Percentiles rank a stretch among this genome's conserved stretches.
phyloP scores from a whole-genome alignment of 1,140 invertebrate genomes.

The Leptestheria dahalacensis region DNA sequence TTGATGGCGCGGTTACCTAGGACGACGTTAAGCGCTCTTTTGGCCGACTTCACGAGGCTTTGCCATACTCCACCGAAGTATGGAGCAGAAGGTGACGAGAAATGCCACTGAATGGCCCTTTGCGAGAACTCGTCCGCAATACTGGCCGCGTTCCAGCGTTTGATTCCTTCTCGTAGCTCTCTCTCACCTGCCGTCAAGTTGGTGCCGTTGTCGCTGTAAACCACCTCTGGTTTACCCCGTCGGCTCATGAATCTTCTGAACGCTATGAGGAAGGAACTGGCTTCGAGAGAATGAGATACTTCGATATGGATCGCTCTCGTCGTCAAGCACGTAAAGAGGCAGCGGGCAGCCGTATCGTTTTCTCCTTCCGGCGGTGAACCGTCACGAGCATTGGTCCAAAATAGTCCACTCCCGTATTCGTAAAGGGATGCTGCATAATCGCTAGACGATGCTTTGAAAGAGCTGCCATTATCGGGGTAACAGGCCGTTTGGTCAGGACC shows the following conservation, averaged over 20 bases:
- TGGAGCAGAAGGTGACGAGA: conserved; percentile 25
- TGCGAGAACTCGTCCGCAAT: background rate
- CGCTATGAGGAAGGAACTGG: conserved; percentile 1
- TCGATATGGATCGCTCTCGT: background rate
- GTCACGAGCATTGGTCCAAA: conserved; percentile 15
- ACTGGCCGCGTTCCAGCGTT: conserved; percentile 3
- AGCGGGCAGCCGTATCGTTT: conserved; percentile 13
- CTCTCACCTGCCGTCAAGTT: conserved; percentile 22
- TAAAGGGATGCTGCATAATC: background rate
- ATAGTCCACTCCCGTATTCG: conserved; percentile 11
- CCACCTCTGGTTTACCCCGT: background rate
- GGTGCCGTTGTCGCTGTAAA: conserved; percentile 21
- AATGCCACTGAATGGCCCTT: conserved; percentile 26
- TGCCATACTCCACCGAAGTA: conserved; percentile 29
- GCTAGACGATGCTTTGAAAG: conserved; percentile 1
- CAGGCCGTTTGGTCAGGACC: background rate
- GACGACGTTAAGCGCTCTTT: conserved; percentile 22
- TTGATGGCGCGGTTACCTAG: conserved; percentile 22
- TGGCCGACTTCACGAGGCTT: conserved; percentile 22
- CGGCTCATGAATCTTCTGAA: background rate
- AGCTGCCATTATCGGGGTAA: conserved; percentile 10
- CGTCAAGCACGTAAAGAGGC: conserved; percentile 15
- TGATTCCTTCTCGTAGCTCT: conserved; percentile 18
- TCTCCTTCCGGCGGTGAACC: conserved; percentile 6
- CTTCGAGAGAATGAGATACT: background rate